Base-by-base conservation (phyloP, 2,888 invertebrate species). In the Agonopterix alstromeriana region DNA sequence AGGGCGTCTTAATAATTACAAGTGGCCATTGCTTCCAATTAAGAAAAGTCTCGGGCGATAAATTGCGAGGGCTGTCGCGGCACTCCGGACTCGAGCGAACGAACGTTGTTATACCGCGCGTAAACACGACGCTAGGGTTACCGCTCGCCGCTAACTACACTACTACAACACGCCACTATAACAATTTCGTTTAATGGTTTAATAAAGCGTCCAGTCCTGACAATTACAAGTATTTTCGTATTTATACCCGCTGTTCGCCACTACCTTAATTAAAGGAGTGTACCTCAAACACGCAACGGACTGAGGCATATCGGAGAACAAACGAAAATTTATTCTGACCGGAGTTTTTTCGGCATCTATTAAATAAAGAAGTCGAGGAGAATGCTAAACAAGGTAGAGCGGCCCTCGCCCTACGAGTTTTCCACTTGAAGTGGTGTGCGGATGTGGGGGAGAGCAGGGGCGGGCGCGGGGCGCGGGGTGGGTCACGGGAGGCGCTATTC, bases 11-110 rank as follows among this genome's bases (percentile, higher is more conserved):
- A 86, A 86, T 87, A 87, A 88, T 87, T 87, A 85, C 86, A 87
- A 87, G 87, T 88, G 85, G 85, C 87, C 85, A 85, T 88, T 87
- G 82, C 83, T 87, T 87, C 85, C 86, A 87, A 88, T 88, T 88
- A 88, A 86, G 86, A 85, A 83, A 84, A 85, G 83, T 85, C 86
- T 82, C 77, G 70, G 72, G 82, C 84, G 77, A 86, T 88, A 88
- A 88, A 88, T 85, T 82, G 82, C 70, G 77, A 82, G 85, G 82
- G 85, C 73, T 81, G 85, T 80, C 82, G 78, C 76, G 70, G 65
- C 48, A 47, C 48, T 47, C 52, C 63, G 69, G 60, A 63, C 67
- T 38, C 10, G 65, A 54, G 65, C 70, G 65, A 66, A 67, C 69
- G 71, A 45, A 63, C 66, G 73, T 68, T 76, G 77, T 78, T 75